Evolutionary conservation across 2,888 invertebrate genomes (phyloP).

Genomic region (Parascotia fuliginaria): DNA sequence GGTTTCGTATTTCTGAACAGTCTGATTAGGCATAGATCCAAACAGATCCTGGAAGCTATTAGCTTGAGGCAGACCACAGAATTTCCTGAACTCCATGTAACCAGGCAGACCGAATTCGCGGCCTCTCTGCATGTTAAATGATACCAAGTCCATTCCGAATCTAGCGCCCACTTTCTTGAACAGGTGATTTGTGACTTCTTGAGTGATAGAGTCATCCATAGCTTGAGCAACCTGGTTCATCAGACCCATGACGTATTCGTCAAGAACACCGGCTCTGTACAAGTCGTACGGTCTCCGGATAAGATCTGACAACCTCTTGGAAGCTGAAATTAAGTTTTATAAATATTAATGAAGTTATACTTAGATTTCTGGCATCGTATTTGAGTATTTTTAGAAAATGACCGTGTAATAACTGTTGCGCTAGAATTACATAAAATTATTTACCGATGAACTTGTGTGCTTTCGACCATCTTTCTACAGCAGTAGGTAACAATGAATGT

Average conservation of each 20-base stretch:
- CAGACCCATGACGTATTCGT: constrained; percentile 96
- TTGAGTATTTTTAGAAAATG: neutral
- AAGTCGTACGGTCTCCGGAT: constrained; percentile 95
- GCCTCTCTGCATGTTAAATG: constrained; percentile 97
- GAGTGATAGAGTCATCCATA: constrained; percentile 97
- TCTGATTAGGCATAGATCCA: constrained; percentile 95
- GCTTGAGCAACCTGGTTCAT: constrained; percentile 98
- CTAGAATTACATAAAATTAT: constrained; percentile 7
- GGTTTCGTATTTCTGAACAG: constrained; percentile 92
- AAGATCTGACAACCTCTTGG: constrained; percentile 94
- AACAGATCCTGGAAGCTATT: constrained; percentile 92
- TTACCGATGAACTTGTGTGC: constrained; percentile 97
- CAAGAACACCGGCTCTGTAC: constrained; percentile 95
- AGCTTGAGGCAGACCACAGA: constrained; percentile 93
- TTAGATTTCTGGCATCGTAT: neutral
- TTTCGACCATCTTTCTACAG: constrained; percentile 97
- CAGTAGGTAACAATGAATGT: constrained; percentile 95
- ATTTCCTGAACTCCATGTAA: constrained; percentile 96
- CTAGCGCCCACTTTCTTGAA: constrained; percentile 93
- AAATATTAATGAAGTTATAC: neutral
- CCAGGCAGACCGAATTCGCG: constrained; percentile 96
- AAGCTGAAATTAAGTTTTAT: constrained; percentile 85
- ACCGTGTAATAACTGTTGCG: no score
- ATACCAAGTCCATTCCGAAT: constrained; percentile 95
- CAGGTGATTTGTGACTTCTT: constrained; percentile 95